A percentile compares a stretch with the other conserved stretches of the same genome.
Conservation (phyloP, 2,797 vertebrate genomes). For the Morus bassanus region DNA sequence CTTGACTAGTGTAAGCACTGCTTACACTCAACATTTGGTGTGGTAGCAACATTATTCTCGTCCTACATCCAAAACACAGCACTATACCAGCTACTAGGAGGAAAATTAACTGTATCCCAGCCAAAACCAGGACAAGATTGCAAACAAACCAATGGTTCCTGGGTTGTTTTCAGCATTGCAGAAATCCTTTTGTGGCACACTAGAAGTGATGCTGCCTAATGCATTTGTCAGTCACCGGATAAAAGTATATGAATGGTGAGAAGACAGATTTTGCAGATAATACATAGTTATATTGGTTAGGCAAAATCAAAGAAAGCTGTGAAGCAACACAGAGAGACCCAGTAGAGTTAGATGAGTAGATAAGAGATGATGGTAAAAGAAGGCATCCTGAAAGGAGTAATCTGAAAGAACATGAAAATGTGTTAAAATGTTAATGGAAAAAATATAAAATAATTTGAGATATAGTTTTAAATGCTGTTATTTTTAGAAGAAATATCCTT, state of each 20-base stretch:
- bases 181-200: neutral
- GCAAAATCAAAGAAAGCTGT: neutral
- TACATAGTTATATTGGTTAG: neutral
- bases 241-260: neutral
- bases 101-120: no score
- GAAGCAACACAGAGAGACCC: neutral
- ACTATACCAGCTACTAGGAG: no score
- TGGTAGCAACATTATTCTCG: no score
- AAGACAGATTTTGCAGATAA: neutral
- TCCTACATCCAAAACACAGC: no score
- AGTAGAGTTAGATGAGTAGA: neutral
- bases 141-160: neutral
- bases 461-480: neutral
- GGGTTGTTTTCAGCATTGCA: neutral
- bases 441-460: neutral
- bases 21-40: no score
- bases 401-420: neutral
- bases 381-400: neutral
- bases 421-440: neutral
- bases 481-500: neutral
- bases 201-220: neutral
- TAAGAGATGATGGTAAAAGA: neutral
- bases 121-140: neutral
- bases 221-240: neutral
- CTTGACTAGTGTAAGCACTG: no score